Evolutionary conservation across 2,797 vertebrate species (phyloP).

Genomic region (Enteromius treurensis): DNA sequence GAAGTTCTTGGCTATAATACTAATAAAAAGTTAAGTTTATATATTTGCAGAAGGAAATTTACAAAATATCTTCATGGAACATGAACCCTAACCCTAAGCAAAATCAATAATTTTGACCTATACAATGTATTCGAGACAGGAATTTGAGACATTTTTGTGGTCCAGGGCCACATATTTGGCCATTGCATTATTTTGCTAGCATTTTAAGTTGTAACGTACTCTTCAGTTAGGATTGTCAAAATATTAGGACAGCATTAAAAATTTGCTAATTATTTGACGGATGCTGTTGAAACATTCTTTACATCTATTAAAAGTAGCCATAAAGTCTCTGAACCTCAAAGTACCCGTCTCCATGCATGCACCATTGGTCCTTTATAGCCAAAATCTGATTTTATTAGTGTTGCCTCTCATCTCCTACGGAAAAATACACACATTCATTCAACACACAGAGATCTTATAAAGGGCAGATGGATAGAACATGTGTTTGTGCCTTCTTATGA

Average conservation of each 20-base stretch:
- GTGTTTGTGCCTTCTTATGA: background rate
- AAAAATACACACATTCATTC: background rate
- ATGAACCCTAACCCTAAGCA: too few species aligned
- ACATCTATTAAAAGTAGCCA: background rate
- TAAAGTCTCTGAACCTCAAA: background rate
- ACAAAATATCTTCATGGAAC: too few species aligned
- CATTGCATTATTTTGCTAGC: background rate
- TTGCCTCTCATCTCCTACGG: background rate
- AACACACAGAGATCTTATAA: conserved; percentile 14
- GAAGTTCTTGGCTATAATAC: too few species aligned
- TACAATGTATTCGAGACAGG: too few species aligned
- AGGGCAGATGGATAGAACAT: conserved; percentile 21
- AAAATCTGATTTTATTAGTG: conserved; percentile 11
- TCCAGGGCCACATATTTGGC: background rate
- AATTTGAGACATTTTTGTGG: too few species aligned
- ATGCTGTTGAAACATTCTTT: background rate
- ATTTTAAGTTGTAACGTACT: background rate
- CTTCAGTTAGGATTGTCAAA: background rate
- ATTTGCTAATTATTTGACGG: background rate
- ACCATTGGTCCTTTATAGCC: background rate
- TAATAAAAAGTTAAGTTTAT: too few species aligned
- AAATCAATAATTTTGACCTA: too few species aligned
- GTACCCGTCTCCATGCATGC: background rate
- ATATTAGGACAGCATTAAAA: background rate
- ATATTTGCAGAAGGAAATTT: too few species aligned